phyloP scores from a whole-genome alignment of 2,797 vertebrate species.

The Protosalanx chinensis region DNA sequence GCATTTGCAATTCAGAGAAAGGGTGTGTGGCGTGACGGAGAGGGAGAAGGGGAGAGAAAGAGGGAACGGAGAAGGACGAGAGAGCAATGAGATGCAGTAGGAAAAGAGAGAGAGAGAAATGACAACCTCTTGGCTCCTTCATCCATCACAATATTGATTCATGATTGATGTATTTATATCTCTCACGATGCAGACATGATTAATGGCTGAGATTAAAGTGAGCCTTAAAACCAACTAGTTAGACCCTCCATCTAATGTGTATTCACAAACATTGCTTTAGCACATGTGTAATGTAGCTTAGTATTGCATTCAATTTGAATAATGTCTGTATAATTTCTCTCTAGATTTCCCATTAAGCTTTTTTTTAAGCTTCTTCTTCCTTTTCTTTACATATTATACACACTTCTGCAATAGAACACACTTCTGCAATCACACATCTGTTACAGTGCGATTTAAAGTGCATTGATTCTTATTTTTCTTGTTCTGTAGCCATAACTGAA shows the following conservation, averaged over 20 bases:
- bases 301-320: not conserved
- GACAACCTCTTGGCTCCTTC: constrained; percentile 51
- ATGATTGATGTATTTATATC: constrained; percentile 59
- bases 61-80: not conserved
- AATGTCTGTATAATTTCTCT: too few species aligned
- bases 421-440: too few species aligned
- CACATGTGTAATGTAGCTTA: not conserved
- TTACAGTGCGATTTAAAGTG: too few species aligned
- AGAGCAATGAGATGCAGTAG: not conserved
- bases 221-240: constrained; percentile 41
- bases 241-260: constrained; percentile 27
- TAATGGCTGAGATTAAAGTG: constrained; percentile 62
- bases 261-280: constrained; percentile 1
- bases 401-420: too few species aligned
- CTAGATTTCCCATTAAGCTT: too few species aligned
- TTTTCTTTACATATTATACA: too few species aligned
- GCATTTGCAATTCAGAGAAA: constrained; percentile 40
- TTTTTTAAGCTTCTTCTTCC: too few species aligned
- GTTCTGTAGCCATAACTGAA: too few species aligned
- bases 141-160: constrained; percentile 59
- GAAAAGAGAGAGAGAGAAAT: constrained; percentile 6
- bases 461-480: too few species aligned
- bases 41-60: constrained; percentile 1
- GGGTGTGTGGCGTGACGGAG: not conserved
- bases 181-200: constrained; percentile 55